These are phyloP conservation scores for Brotula barbata DNA, from an alignment of 2,797 vertebrate genomes.

Conservation along the genomic window DNA sequence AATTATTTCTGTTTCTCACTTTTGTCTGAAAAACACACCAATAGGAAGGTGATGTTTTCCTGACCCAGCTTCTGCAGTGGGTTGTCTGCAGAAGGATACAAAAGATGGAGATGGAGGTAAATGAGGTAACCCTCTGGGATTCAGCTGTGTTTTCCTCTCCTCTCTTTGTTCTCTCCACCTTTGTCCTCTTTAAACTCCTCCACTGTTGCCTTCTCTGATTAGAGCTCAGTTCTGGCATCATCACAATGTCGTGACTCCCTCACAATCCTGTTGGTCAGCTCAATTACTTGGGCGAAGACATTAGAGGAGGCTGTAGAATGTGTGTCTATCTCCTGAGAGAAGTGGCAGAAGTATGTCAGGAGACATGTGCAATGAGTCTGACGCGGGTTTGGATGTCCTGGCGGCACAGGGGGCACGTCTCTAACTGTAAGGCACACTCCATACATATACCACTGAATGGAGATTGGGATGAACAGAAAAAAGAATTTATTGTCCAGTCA, in stretches of 20 bases:
- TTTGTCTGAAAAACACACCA: slow-evolving; percentile 32
- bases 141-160: slow-evolving; percentile 38
- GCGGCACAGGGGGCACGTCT: slow-evolving; percentile 98
- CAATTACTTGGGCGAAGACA: slow-evolving; percentile 48
- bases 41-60: slow-evolving; percentile 44
- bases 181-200: slow-evolving; percentile 7
- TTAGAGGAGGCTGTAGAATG: slow-evolving; percentile 46
- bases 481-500: background rate
- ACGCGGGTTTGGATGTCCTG: slow-evolving; percentile 97
- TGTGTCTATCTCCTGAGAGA: slow-evolving; percentile 53
- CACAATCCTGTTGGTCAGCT: slow-evolving; percentile 42
- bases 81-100: slow-evolving; percentile 43
- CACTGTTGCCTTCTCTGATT: slow-evolving; percentile 29
- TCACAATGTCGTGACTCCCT: slow-evolving; percentile 44
- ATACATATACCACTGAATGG: slow-evolving; percentile 93
- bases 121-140: slow-evolving; percentile 46
- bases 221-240: slow-evolving; percentile 37
- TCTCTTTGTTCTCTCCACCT: slow-evolving; percentile 33
- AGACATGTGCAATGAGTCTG: slow-evolving; percentile 97
- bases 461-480: background rate
- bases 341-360: slow-evolving; percentile 84
- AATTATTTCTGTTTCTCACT: slow-evolving; percentile 18
- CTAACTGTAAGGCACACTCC: slow-evolving; percentile 99
- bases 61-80: slow-evolving; percentile 52
- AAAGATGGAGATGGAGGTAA: slow-evolving; percentile 52